phyloP scores from a whole-genome alignment of 2,797 vertebrate genomes.

The Lagodon rhomboides region DNA sequence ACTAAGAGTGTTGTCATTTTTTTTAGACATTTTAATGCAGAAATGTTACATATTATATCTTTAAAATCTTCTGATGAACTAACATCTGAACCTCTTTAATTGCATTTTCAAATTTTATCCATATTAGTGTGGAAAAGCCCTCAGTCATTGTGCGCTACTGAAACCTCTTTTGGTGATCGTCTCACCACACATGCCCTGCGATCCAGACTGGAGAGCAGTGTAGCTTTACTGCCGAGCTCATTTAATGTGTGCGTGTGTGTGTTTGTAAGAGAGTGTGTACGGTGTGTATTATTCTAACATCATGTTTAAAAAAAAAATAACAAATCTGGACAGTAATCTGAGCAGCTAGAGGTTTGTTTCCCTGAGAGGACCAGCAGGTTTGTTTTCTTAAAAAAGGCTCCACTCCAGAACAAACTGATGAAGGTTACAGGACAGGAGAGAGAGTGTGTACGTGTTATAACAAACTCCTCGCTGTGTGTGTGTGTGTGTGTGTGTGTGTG shows the following conservation, averaged over 20 bases:
- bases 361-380: constrained; percentile 72
- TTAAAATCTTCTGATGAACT: not conserved
- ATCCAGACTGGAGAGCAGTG: constrained; percentile 39
- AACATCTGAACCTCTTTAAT: constrained; percentile 1
- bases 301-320: constrained; percentile 43
- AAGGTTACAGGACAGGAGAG: constrained; percentile 55
- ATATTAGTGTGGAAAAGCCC: constrained; percentile 1
- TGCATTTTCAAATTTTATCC: not conserved
- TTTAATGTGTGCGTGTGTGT: constrained; percentile 40
- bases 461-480: constrained; percentile 5
- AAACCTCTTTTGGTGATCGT: constrained; percentile 27
- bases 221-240: constrained; percentile 29
- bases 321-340: constrained; percentile 70
- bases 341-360: constrained; percentile 73
- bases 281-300: constrained; percentile 74
- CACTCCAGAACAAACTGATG: constrained; percentile 72
- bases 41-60: too few relatives aligned
- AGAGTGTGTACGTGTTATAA: constrained; percentile 13
- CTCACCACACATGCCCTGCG: constrained; percentile 29
- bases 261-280: constrained; percentile 29
- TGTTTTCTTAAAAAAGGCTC: constrained; percentile 77
- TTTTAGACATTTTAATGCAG: too few relatives aligned
- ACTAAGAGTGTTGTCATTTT: too few relatives aligned
- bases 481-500: constrained; percentile 49
- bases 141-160: constrained; percentile 8